phyloP scores from a whole-genome alignment of 2,888 invertebrate species.

The Automeris io region DNA sequence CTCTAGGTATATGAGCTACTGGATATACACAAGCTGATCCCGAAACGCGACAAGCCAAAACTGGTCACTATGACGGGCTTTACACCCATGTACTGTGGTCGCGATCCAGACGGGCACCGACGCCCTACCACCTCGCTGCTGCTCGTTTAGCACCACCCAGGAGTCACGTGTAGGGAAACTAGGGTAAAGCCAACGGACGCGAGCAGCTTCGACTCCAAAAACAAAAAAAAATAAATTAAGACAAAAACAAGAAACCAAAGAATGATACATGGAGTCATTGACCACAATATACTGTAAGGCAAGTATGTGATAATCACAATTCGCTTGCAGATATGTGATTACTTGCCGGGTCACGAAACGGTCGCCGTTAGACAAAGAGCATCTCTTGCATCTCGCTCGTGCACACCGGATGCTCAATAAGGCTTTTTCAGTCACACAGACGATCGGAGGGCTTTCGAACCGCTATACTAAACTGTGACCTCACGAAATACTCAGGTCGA shows the following conservation, averaged over 20 bases:
- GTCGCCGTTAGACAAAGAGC: conserved; percentile 68
- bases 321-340: conserved; percentile 76
- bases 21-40: too few relatives aligned
- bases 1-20: too few relatives aligned
- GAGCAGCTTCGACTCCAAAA: too few relatives aligned
- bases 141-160: too few relatives aligned
- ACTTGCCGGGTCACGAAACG: conserved; percentile 72
- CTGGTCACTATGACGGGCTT: too few relatives aligned
- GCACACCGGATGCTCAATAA: conserved; percentile 29
- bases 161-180: too few relatives aligned
- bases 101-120: too few relatives aligned
- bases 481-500: conserved; percentile 69
- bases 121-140: too few relatives aligned
- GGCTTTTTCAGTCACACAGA: conserved; percentile 44
- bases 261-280: conserved; percentile 43
- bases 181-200: too few relatives aligned
- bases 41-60: too few relatives aligned
- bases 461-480: conserved; percentile 76
- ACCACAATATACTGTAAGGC: conserved; percentile 68
- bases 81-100: too few relatives aligned
- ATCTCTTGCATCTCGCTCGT: conserved; percentile 33
- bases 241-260: conserved; percentile 12
- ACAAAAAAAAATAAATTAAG: too few relatives aligned
- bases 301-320: conserved; percentile 72
- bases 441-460: conserved; percentile 72